Base-by-base conservation (phyloP, 2,888 invertebrate genomes). In the Pharmacophagus antenor region DNA sequence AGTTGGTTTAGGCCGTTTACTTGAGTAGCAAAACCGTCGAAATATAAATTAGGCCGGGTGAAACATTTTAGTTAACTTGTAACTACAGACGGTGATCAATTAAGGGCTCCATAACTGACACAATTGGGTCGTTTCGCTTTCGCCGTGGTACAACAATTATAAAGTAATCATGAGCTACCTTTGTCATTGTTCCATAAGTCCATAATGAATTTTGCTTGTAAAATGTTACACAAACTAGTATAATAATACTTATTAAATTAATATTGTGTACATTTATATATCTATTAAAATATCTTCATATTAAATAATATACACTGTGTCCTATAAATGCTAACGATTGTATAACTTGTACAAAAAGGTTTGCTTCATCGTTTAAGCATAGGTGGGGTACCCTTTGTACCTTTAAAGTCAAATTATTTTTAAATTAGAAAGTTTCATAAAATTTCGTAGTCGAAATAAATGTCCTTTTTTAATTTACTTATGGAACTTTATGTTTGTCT, bases 91-190 rank as follows among this genome's bases (percentile, higher is more conserved):
- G 31, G 50, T 60, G 46, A 60, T 60, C 59, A 60, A 60, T 60
- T 60, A 60, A 42, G 31, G 55, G 31, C 52, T 47, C 44, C 59
- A 60, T 60, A 50, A 50, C 59, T 60, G 59, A 60, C 59, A 50
- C 55, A 60, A 60, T 50, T 55, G 22, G 59, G 59, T 60, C 59
- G 55, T 37, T 60, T 55, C 50, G 59, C 55, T 55, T 55, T 46
- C 20, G 50, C 44, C 48, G 42, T 54, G 49, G 49, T 60, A 60
- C 12, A 55, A 55, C 55, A 44, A 42, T 54, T 54, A 46, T n/a
- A 56, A 56, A 31, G 47, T 53, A 22, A 54, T 25, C 23, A 42
- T 31, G 41, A 20, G 42, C 23, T 55, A 50, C 56, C 56, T 56
- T 31, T 41, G 7, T 22, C 47, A 8, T 25, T 17, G 42, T 18